phyloP scores from a whole-genome alignment of 2,113 vertebrate species.

The Serinus canaria region DNA sequence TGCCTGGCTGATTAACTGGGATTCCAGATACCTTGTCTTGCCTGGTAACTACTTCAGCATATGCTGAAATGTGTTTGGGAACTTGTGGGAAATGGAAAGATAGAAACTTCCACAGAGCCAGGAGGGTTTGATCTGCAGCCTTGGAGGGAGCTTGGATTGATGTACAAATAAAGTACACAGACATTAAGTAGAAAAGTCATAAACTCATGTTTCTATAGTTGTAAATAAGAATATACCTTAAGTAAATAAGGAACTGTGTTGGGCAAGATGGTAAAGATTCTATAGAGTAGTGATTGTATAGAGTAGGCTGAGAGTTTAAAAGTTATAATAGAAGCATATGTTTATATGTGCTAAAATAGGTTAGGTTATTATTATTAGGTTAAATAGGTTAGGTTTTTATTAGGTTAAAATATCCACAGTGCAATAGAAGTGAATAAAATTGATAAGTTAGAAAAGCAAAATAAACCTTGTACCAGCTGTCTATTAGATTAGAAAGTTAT shows the following conservation, averaged over 20 bases:
- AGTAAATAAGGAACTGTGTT: not conserved
- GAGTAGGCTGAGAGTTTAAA: not conserved
- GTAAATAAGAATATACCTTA: not conserved
- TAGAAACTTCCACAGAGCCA: not conserved
- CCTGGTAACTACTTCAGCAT: not conserved
- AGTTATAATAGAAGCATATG: not conserved
- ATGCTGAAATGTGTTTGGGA: not conserved
- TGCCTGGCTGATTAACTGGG: not conserved
- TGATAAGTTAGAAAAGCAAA: not conserved
- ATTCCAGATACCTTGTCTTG: not conserved
- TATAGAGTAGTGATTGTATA: not conserved
- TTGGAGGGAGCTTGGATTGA: not conserved
- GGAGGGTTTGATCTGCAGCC: not conserved
- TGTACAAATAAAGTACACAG: not conserved
- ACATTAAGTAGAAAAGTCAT: not conserved
- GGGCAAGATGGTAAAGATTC: not conserved
- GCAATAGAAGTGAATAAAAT: not conserved
- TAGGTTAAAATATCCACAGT: not conserved
- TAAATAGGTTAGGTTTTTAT: too few relatives aligned
- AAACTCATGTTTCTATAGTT: not conserved
- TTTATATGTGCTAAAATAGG: not conserved
- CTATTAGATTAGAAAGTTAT: not conserved
- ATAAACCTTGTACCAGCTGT: not conserved
- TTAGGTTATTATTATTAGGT: too few relatives aligned
- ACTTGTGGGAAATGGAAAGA: not conserved